Evolutionary conservation across 2,797 vertebrate genomes (phyloP).

Genomic region (Cryptoprocta ferox): DNA sequence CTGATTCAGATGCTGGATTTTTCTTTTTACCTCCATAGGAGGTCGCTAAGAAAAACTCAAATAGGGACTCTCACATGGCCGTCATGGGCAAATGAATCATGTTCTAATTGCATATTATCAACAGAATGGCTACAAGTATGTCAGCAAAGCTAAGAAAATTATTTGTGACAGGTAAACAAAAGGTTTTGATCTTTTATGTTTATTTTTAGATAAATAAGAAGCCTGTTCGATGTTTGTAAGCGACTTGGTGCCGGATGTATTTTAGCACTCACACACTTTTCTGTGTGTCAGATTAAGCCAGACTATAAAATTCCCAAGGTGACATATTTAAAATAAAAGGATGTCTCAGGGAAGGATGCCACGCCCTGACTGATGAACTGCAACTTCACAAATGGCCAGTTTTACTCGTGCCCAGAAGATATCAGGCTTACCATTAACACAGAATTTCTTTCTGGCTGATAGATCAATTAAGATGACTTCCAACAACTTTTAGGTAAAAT

Average conservation of each 20-base stretch:
- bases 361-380: slow-evolving; percentile 52
- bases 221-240: slow-evolving; percentile 61
- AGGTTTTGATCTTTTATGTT: slow-evolving; percentile 67
- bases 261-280: slow-evolving; percentile 55
- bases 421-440: slow-evolving; percentile 36
- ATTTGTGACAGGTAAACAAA: slow-evolving; percentile 52
- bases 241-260: slow-evolving; percentile 46
- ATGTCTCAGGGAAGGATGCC: not conserved
- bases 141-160: slow-evolving; percentile 63
- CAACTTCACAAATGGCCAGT: slow-evolving; percentile 58
- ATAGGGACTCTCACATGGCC: not conserved
- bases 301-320: slow-evolving; percentile 36
- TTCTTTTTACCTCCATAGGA: slow-evolving; percentile 57
- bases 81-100: slow-evolving; percentile 60
- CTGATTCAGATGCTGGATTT: slow-evolving; percentile 38
- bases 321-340: slow-evolving; percentile 60
- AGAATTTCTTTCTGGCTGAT: slow-evolving; percentile 67
- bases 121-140: slow-evolving; percentile 51
- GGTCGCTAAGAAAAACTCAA: slow-evolving; percentile 67
- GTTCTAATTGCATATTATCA: slow-evolving; percentile 74
- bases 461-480: slow-evolving; percentile 53
- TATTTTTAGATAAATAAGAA: slow-evolving; percentile 74
- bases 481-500: slow-evolving; percentile 52
- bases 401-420: not conserved
- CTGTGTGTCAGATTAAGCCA: slow-evolving; percentile 38